These are phyloP conservation scores for Trematocara variabile DNA, from an alignment of 2,113 vertebrate species.

Conservation along the genomic window DNA sequence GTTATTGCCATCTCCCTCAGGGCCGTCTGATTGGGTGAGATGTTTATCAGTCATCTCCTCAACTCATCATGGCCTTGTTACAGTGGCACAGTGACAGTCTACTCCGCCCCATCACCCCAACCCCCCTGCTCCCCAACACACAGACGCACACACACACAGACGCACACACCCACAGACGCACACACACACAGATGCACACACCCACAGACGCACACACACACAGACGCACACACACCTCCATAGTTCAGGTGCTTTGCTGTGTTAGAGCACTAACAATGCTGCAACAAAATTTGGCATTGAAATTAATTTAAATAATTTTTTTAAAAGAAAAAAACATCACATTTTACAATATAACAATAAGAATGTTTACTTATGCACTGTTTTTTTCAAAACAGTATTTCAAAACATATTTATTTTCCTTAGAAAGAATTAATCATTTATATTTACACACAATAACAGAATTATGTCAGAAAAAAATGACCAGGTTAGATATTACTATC, in stretches of 20 bases:
- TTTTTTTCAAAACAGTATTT: not conserved
- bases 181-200: not conserved
- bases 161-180: not conserved
- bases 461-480: not conserved
- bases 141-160: not conserved
- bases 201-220: too few relatives aligned
- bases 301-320: not conserved
- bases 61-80: constrained; percentile 38
- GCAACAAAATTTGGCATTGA: not conserved
- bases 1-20: not conserved
- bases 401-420: not conserved
- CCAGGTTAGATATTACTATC: not conserved
- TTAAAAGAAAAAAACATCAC: not conserved
- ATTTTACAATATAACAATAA: not conserved
- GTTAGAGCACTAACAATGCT: not conserved
- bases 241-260: not conserved
- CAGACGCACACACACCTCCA: not conserved
- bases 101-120: not conserved
- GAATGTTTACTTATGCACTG: not conserved
- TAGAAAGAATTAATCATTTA: not conserved
- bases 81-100: not conserved
- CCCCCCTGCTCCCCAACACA: not conserved
- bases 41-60: constrained; percentile 46
- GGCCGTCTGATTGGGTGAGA: constrained; percentile 58
- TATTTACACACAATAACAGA: not conserved